Evolutionary conservation across 2,797 vertebrate genomes (phyloP).

Genomic region (Sebastes matsubarae): DNA sequence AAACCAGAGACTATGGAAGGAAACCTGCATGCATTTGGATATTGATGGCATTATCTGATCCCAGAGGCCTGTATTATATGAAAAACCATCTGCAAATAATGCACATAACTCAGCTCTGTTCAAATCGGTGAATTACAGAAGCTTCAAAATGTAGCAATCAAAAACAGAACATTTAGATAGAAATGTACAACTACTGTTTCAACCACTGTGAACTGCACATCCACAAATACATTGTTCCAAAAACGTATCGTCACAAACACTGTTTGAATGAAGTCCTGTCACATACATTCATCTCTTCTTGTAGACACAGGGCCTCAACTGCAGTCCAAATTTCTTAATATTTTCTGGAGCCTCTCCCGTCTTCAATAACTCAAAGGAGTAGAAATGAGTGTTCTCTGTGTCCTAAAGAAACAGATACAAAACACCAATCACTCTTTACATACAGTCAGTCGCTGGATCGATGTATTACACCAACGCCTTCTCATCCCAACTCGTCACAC

Average conservation of each 20-base stretch:
- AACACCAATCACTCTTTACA: constrained; percentile 1
- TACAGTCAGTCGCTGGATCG: background rate
- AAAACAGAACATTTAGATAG: background rate
- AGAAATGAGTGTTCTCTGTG: constrained; percentile 82
- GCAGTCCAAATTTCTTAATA: constrained; percentile 70
- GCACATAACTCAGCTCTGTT: background rate
- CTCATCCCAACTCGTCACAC: too few species aligned
- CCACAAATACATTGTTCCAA: background rate
- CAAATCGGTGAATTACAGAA: background rate
- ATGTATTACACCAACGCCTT: background rate
- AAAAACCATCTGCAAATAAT: background rate
- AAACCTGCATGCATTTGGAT: background rate
- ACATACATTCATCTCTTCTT: constrained; percentile 81
- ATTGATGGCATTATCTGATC: background rate
- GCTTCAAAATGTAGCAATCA: background rate
- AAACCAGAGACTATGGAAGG: background rate
- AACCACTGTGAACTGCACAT: background rate
- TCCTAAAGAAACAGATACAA: constrained; percentile 64
- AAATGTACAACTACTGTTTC: background rate
- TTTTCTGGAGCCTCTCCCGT: constrained; percentile 61
- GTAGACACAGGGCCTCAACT: constrained; percentile 84
- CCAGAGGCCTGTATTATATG: background rate
- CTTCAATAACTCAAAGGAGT: constrained; percentile 83
- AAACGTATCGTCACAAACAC: too few species aligned
- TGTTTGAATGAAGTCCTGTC: background rate